A percentile compares a stretch with the other conserved stretches of the same genome.
phyloP scores from a whole-genome alignment of 2,888 invertebrate genomes.

The Nezara viridula region DNA sequence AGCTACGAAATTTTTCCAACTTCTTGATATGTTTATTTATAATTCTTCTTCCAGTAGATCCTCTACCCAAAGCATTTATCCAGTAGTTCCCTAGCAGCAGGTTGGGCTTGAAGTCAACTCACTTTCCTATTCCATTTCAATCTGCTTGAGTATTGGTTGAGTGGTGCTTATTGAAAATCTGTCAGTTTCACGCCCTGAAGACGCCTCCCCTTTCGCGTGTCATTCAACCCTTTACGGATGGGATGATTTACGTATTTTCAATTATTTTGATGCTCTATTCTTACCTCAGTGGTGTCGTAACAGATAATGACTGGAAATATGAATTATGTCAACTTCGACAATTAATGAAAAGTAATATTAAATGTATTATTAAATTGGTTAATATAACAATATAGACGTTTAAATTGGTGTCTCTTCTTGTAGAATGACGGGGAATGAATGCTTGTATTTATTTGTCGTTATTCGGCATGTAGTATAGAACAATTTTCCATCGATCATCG shows the following conservation, averaged over 20 bases:
- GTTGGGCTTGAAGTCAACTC: background rate
- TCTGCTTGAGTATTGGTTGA: background rate
- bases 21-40: background rate
- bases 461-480: too few species aligned
- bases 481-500: too few species aligned
- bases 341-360: too few species aligned
- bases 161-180: slow-evolving; percentile 26
- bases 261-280: background rate
- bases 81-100: background rate
- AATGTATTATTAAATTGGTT: background rate
- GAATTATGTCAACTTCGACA: background rate
- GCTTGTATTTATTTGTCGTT: too few species aligned
- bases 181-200: slow-evolving; percentile 29
- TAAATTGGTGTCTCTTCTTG: too few species aligned
- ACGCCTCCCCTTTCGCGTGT: background rate
- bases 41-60: background rate
- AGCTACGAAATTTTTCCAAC: background rate
- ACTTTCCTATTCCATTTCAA: slow-evolving; percentile 34
- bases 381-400: too few species aligned
- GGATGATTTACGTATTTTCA: background rate
- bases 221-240: background rate
- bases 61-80: background rate
- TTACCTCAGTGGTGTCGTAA: background rate
- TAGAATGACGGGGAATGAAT: too few species aligned
- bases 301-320: background rate